These are phyloP conservation scores for Cantharis rufa DNA, from an alignment of 2,888 invertebrate species.

Conservation along the genomic window DNA sequence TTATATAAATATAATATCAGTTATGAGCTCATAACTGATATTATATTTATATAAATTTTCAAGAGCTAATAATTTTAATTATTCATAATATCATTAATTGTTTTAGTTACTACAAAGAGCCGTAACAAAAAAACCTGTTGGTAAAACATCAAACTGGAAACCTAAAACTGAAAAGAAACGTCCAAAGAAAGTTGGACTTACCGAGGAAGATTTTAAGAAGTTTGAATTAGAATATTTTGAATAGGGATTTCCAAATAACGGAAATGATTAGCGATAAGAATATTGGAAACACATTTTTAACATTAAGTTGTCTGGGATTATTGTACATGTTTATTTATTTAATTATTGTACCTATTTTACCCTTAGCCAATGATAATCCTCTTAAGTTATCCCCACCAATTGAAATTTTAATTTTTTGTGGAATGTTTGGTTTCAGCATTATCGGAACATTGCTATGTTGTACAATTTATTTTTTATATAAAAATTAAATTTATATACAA, in stretches of 20 bases:
- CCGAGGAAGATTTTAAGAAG: conserved; percentile 69
- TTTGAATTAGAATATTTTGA: conserved; percentile 70
- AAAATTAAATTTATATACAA: background rate
- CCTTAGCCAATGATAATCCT: conserved; percentile 42
- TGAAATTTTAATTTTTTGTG: conserved; percentile 43
- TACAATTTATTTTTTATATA: conserved; percentile 43
- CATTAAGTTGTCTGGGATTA: conserved; percentile 37
- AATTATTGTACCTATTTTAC: conserved; percentile 48
- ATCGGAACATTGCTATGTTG: conserved; percentile 46
- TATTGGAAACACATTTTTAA: conserved; percentile 40
- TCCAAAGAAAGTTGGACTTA: conserved; percentile 66
- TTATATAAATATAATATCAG: too few species aligned
- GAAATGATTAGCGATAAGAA: conserved; percentile 40
- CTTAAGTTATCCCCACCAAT: conserved; percentile 39
- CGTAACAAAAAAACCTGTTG: conserved; percentile 57
- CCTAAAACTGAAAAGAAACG: conserved; percentile 55
- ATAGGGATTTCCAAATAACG: conserved; percentile 37
- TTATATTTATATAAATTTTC: too few species aligned
- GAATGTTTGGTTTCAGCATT: conserved; percentile 46
- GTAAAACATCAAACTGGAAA: background rate
- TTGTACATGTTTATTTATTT: conserved; percentile 45
- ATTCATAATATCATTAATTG: conserved; percentile 3
- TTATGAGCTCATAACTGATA: too few species aligned
- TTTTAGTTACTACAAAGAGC: conserved; percentile 64
- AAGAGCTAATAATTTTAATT: too few species aligned